Evolutionary conservation across 2,113 vertebrate genomes (phyloP).

Genomic region (Ariopsis seemanni): DNA sequence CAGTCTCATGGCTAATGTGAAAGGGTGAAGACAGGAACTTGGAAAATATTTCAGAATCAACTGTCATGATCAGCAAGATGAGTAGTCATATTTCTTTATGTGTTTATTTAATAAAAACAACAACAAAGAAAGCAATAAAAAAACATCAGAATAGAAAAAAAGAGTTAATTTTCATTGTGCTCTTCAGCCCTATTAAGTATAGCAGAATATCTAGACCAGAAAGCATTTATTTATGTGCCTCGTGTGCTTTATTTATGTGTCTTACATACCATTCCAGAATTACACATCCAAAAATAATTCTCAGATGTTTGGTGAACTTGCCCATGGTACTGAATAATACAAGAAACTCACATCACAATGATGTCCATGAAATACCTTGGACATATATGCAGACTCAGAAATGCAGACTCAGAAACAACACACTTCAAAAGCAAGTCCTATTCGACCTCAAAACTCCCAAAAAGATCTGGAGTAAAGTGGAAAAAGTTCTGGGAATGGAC

Average conservation of each 20-base stretch:
- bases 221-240: neutral
- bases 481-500: too few relatives aligned
- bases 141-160: neutral
- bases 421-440: too few relatives aligned
- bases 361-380: too few relatives aligned
- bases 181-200: neutral
- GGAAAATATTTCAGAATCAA: neutral
- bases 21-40: neutral
- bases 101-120: too few relatives aligned
- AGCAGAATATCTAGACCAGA: neutral
- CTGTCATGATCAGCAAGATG: neutral
- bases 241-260: neutral
- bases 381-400: too few relatives aligned
- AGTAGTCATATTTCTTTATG: neutral
- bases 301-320: neutral
- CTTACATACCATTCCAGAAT: neutral
- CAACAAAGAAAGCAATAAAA: neutral
- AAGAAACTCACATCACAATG: too few relatives aligned
- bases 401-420: too few relatives aligned
- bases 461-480: too few relatives aligned
- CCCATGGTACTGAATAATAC: neutral
- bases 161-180: neutral
- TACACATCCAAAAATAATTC: neutral
- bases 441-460: too few relatives aligned
- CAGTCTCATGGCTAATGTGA: neutral